Percentiles rank a stretch among this genome's conserved stretches.
These are phyloP conservation scores for Plagodis dolabraria DNA, from an alignment of 2,888 invertebrate species.

Conservation along the genomic window DNA sequence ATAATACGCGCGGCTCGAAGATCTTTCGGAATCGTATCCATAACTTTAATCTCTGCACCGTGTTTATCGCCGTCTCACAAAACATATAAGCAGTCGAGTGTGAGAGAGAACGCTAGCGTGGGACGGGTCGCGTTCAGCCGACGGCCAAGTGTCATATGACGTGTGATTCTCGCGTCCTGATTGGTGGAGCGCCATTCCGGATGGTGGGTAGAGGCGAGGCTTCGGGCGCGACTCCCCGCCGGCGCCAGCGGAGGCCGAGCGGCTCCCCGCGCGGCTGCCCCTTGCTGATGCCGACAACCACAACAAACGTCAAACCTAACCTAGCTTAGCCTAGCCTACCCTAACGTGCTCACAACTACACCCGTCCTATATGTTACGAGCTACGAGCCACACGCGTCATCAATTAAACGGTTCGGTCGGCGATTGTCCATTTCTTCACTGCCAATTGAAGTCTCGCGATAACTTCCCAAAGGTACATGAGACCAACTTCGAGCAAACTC, in stretches of 20 bases:
- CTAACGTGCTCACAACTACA: slow-evolving; percentile 11
- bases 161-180: slow-evolving; percentile 47
- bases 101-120: background rate
- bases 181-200: slow-evolving; percentile 28
- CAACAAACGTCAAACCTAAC: slow-evolving; percentile 34
- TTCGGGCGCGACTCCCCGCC: slow-evolving; percentile 64
- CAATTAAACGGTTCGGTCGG: slow-evolving; percentile 6
- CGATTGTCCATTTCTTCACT: slow-evolving; percentile 1
- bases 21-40: too few relatives aligned
- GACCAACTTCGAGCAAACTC: background rate
- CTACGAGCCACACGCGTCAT: slow-evolving; percentile 7
- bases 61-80: background rate
- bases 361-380: slow-evolving; percentile 20
- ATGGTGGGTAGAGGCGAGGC: background rate
- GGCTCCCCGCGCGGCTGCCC: slow-evolving; percentile 59
- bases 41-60: too few relatives aligned
- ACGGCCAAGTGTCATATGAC: slow-evolving; percentile 54
- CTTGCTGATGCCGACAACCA: slow-evolving; percentile 45
- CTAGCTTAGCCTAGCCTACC: slow-evolving; percentile 14
- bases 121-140: slow-evolving; percentile 32
- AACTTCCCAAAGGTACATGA: background rate
- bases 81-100: background rate
- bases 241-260: slow-evolving; percentile 67
- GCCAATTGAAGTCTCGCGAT: background rate
- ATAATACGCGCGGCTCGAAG: too few relatives aligned